A percentile compares a stretch with the other conserved stretches of the same genome.
Evolutionary conservation across 2,113 vertebrate genomes (phyloP).

Genomic region (Zosterops hypoxanthus): DNA sequence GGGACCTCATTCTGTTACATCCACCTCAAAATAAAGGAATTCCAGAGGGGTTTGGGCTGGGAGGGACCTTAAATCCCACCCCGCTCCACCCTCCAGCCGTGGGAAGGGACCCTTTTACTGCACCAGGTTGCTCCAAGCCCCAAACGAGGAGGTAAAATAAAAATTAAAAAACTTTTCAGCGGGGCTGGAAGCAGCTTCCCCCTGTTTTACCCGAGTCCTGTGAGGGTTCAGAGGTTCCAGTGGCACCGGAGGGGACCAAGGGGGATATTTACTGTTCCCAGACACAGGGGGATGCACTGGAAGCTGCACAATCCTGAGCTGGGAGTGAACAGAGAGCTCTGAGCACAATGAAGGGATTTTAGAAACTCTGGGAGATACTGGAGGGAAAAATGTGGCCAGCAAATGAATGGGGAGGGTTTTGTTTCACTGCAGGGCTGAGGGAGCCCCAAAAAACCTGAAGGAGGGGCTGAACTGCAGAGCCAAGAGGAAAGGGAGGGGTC

Average conservation of each 20-base stretch:
- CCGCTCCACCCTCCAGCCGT: background rate
- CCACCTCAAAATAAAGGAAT: background rate
- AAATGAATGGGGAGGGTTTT: too few relatives aligned
- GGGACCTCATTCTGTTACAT: background rate
- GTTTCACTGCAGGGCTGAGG: background rate
- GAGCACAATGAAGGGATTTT: rapidly evolving
- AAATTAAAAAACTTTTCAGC: background rate
- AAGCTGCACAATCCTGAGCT: too few relatives aligned
- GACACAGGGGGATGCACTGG: too few relatives aligned
- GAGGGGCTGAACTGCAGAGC: too few relatives aligned
- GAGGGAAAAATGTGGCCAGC: background rate
- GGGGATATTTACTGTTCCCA: too few relatives aligned
- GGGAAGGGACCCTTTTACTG: background rate
- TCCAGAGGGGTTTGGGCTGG: background rate
- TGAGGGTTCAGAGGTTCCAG: background rate
- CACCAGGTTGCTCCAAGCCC: background rate
- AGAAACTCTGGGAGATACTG: background rate
- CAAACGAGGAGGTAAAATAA: background rate
- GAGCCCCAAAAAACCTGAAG: background rate
- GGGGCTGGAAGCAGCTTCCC: background rate
- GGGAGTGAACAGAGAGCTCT: background rate
- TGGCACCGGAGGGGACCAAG: too few relatives aligned
- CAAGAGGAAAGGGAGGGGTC: too few relatives aligned
- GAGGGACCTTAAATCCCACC: background rate
- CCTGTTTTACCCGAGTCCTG: background rate